Percentiles rank a stretch among this genome's conserved stretches.
These are phyloP conservation scores for Pocillopora grandis DNA, from an alignment of 92 coral and sea anemone genomes.

Conservation along the genomic window DNA sequence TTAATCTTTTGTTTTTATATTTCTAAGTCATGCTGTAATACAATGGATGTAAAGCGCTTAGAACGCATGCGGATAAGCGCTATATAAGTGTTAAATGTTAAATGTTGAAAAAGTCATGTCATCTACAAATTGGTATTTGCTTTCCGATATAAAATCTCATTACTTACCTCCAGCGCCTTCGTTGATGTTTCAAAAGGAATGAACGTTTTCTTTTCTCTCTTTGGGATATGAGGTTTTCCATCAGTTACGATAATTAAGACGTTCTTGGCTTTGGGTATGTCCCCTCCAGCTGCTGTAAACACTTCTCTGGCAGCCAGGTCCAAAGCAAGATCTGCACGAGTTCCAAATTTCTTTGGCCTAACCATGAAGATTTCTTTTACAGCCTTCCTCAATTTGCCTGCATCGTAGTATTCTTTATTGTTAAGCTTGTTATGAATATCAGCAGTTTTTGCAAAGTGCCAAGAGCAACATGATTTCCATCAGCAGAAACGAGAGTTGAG, in stretches of 20 bases:
- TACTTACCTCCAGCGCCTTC: not conserved
- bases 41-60: too few relatives aligned
- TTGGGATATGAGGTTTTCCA: not conserved
- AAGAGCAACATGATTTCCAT: not conserved
- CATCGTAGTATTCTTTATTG: not conserved
- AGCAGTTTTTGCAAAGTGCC: not conserved
- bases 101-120: too few relatives aligned
- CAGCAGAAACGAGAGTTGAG: not conserved
- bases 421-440: not conserved
- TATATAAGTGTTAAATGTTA: too few relatives aligned
- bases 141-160: too few relatives aligned
- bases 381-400: not conserved
- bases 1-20: too few relatives aligned
- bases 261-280: constrained; percentile 2
- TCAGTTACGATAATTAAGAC: not conserved
- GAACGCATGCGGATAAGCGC: too few relatives aligned
- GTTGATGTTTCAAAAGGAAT: not conserved
- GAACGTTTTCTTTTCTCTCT: not conserved
- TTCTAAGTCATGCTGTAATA: too few relatives aligned
- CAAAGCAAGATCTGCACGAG: constrained; percentile 6
- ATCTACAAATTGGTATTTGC: too few relatives aligned
- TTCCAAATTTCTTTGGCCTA: not conserved
- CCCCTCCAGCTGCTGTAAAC: not conserved
- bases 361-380: not conserved
- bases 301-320: not conserved